These are phyloP conservation scores for Ischnura elegans DNA, from an alignment of 2,888 invertebrate species.

Conservation along the genomic window DNA sequence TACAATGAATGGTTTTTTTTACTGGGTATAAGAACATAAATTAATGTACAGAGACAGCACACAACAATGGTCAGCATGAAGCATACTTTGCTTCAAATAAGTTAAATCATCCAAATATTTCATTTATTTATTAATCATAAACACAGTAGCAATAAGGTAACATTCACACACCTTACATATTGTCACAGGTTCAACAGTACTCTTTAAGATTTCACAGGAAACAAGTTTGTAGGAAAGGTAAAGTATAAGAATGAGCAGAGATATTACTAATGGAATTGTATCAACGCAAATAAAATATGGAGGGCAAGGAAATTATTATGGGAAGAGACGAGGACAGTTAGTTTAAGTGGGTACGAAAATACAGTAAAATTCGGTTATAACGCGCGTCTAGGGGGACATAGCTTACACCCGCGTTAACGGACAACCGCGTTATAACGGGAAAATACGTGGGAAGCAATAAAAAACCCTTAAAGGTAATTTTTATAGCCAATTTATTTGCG, in stretches of 20 bases:
- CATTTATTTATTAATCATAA: conserved; percentile 66
- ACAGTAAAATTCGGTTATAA: too few species aligned
- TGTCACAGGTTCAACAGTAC: conserved; percentile 40
- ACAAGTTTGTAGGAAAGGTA: not conserved
- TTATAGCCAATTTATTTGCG: too few species aligned
- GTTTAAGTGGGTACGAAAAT: not conserved
- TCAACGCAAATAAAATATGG: not conserved
- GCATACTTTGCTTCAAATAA: conserved; percentile 48
- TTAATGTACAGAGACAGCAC: conserved; percentile 45
- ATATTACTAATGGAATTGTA: conserved; percentile 5
- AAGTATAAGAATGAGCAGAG: not conserved
- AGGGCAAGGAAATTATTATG: conserved; percentile 23
- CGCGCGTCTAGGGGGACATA: too few species aligned
- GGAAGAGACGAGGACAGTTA: not conserved
- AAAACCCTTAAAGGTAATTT: too few species aligned
- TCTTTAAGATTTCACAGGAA: not conserved
- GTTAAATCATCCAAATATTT: conserved; percentile 42
- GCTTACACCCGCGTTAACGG: too few species aligned
- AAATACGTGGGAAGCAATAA: too few species aligned
- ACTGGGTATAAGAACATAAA: conserved; percentile 6
- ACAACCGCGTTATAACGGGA: too few species aligned
- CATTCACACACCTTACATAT: conserved; percentile 54
- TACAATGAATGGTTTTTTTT: not conserved
- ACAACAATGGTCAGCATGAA: conserved; percentile 54
- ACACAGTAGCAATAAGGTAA: conserved; percentile 38